Base-by-base conservation (phyloP, 1,140 invertebrate genomes). In the Saccostrea cuccullata region DNA sequence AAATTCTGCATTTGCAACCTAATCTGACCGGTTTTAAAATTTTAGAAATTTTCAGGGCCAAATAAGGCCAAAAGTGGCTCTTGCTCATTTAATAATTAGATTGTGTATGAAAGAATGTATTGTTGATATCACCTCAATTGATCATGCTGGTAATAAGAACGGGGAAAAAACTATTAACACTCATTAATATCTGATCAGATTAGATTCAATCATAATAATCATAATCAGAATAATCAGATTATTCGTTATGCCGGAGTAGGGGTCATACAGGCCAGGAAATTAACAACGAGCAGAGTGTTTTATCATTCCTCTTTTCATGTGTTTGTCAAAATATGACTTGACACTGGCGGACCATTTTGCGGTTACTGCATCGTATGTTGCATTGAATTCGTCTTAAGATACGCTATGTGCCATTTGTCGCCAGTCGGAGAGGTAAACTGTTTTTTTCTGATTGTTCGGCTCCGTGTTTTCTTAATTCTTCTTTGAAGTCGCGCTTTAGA, bases 161-260 rank as follows among this genome's bases (percentile, higher is more conserved):
- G 30, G 30, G 1, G 30, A 36, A 36, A 36, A 36, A n/a, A n/a
- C n/a, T n/a, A n/a, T n/a, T n/a, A n/a, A n/a, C n/a, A n/a, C n/a
- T n/a, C n/a, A n/a, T n/a, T n/a, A n/a, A n/a, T n/a, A n/a, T n/a
- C n/a, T n/a, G n/a, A n/a, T n/a, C n/a, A n/a, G n/a, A n/a, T n/a
- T n/a, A n/a, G n/a, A n/a, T n/a, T n/a, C n/a, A n/a, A n/a, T n/a
- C n/a, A n/a, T n/a, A n/a, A n/a, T n/a, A n/a, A n/a, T n/a, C n/a
- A n/a, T n/a, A n/a, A n/a, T n/a, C n/a, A n/a, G n/a, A n/a, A n/a
- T n/a, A n/a, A n/a, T n/a, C n/a, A n/a, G 12, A 82, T 88, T 85
- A 36, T 85, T 88, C 17, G 84, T 88, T 56, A 85, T 86, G 13
- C 87, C 87, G 17, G 87, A 88, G 36, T 58, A 88, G 26, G 87